Base-by-base conservation (phyloP, 2,888 invertebrate species). In the Melanotus villosus region DNA sequence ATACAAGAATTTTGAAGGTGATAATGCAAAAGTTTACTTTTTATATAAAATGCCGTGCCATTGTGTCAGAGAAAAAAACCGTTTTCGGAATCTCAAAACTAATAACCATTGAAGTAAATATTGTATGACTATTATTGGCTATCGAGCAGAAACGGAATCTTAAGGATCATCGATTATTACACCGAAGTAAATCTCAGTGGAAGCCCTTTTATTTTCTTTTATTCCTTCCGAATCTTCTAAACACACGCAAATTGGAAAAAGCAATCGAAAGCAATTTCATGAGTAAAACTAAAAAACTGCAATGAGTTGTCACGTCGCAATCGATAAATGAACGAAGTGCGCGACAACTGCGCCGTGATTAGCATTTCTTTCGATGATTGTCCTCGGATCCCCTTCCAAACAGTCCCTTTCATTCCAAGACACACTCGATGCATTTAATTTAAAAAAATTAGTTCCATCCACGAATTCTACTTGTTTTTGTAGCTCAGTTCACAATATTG, bases 271-370 rank as follows among this genome's bases (percentile, higher is more conserved):
- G 32, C 30, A 52, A 32, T 52, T 52, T 18, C 12, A 23, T 26
- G 52, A 52, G 52, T 34, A 52, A 52, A 52, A 52, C 52, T 52
- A 52, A 52, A 52, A 52, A 52, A 52, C 52, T 52, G 52, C 52
- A 52, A 52, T 52, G 52, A 34, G 52, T 52, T 52, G 52, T 52
- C 52, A 52, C 52, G 52, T 30, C 52, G 52, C 0, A 52, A 52
- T 52, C 52, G 52, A 52, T 52, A 52, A 52, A 52, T 52, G 52
- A 52, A 18, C 52, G 52, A 52, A 52, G 32, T 52, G 52, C 52
- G 52, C 52, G 52, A 52, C 52, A 52, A 52, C 52, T 52, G 52
- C 70, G 57, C 65, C 66, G 62, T 65, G 57, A 58, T 58, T 58
- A 58, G 57, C 38, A 58, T 58, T 58, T 41, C 38, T 58, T 58